A percentile compares a stretch with the other conserved stretches of the same genome.
These are phyloP conservation scores for Staurois parvus DNA, from an alignment of 2,797 vertebrate genomes.

Conservation along the genomic window DNA sequence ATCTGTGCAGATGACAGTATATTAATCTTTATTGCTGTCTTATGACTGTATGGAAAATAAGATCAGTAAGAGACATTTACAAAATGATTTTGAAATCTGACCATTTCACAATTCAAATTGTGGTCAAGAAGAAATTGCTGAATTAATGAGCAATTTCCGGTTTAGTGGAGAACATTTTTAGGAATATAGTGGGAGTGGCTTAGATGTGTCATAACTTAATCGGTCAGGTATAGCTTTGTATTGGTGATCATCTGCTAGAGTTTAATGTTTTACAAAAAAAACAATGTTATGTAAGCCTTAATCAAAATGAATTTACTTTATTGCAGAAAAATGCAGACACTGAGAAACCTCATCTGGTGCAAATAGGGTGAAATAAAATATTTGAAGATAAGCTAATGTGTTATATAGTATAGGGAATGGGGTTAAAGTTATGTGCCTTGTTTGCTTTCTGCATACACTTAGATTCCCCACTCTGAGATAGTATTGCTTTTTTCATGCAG, in stretches of 20 bases:
- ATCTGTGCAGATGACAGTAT: neutral
- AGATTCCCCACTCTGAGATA: neutral
- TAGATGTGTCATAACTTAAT: neutral
- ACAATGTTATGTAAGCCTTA: neutral
- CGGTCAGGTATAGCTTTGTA: neutral
- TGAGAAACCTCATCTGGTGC: neutral
- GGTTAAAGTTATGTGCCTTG: neutral
- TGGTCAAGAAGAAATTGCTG: neutral
- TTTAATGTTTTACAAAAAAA: neutral
- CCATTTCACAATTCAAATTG: neutral
- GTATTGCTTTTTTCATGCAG: neutral
- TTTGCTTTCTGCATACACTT: neutral
- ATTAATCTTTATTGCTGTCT: neutral
- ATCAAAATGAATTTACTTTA: neutral
- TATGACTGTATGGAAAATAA: neutral
- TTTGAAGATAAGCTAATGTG: neutral
- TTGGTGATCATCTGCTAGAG: neutral
- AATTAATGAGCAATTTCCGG: neutral
- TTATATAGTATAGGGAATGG: too few relatives aligned
- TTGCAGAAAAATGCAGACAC: neutral
- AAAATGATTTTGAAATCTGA: too few relatives aligned
- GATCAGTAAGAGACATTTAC: neutral
- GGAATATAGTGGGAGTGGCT: neutral
- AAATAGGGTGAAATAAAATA: neutral
- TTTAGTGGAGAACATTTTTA: neutral